Evolutionary conservation across 2,797 vertebrate species (phyloP).

Genomic region (Graptemys geographica): DNA sequence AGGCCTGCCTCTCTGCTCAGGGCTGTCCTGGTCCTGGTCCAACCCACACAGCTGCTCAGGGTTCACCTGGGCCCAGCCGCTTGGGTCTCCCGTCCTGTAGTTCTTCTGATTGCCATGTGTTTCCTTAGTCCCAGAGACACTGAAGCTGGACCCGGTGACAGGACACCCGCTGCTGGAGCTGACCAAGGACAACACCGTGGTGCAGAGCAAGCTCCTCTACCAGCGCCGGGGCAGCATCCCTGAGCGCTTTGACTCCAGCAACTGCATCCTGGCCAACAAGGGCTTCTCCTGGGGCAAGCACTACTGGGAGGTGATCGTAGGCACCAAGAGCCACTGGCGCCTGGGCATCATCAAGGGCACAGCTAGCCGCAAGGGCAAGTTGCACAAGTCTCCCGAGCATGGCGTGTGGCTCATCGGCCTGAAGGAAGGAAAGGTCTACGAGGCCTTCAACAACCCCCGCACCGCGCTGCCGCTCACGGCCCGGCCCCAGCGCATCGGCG

Average conservation of each 20-base stretch:
- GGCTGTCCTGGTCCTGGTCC: not conserved
- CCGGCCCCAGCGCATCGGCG: conserved; percentile 80
- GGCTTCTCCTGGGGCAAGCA: conserved; percentile 90
- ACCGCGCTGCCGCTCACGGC: conserved; percentile 75
- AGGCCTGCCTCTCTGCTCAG: not conserved
- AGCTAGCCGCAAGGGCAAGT: conserved; percentile 83
- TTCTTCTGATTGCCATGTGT: not conserved
- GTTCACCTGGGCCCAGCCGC: accelerated
- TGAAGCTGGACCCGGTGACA: conserved; percentile 86
- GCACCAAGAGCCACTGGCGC: conserved; percentile 86
- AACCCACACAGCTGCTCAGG: not conserved
- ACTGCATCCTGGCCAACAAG: conserved; percentile 84
- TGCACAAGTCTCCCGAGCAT: conserved; percentile 84
- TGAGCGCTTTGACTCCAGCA: conserved; percentile 86
- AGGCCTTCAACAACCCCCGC: conserved; percentile 83
- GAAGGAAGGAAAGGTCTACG: conserved; percentile 85
- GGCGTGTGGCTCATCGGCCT: conserved; percentile 88
- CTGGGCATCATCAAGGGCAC: conserved; percentile 87
- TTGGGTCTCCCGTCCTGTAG: accelerated
- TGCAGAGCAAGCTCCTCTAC: conserved; percentile 80
- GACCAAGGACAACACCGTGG: conserved; percentile 81
- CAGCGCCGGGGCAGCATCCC: conserved; percentile 83
- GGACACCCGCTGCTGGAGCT: conserved; percentile 87
- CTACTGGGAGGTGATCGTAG: conserved; percentile 90
- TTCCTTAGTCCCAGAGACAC: conserved; percentile 79